These are phyloP conservation scores for Hipparchia semele DNA, from an alignment of 2,888 invertebrate genomes.

Conservation along the genomic window DNA sequence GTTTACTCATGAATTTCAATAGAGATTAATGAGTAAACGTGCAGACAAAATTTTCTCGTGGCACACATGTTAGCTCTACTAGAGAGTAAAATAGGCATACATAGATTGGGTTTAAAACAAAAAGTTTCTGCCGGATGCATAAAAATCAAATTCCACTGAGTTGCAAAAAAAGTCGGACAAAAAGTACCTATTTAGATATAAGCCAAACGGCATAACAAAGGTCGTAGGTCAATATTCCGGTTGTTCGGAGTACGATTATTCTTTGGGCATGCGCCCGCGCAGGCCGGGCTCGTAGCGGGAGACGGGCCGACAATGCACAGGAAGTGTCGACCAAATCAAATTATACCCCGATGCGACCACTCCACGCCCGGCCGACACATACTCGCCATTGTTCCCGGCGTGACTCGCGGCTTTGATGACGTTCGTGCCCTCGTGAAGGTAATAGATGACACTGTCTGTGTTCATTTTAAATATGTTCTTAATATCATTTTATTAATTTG, in stretches of 20 bases:
- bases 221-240: neutral
- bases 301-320: constrained; percentile 75
- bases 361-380: constrained; percentile 60
- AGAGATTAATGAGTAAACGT: too few species aligned
- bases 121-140: too few species aligned
- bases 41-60: too few species aligned
- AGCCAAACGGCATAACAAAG: too few species aligned
- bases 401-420: constrained; percentile 44
- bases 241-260: neutral
- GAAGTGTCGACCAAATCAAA: constrained; percentile 78
- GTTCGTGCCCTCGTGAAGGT: constrained; percentile 16
- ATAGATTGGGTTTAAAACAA: too few species aligned
- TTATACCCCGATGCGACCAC: constrained; percentile 56
- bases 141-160: too few species aligned
- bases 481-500: neutral
- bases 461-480: constrained; percentile 2
- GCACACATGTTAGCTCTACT: too few species aligned
- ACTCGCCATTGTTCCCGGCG: constrained; percentile 60
- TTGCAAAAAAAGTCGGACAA: too few species aligned
- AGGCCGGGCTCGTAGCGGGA: constrained; percentile 53
- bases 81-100: too few species aligned
- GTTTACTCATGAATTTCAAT: too few species aligned
- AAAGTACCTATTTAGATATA: too few species aligned
- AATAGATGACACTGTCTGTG: constrained; percentile 16
- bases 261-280: constrained; percentile 57